Evolutionary conservation across 2,888 invertebrate species (phyloP).

Genomic region (Dioctria rufipes): DNA sequence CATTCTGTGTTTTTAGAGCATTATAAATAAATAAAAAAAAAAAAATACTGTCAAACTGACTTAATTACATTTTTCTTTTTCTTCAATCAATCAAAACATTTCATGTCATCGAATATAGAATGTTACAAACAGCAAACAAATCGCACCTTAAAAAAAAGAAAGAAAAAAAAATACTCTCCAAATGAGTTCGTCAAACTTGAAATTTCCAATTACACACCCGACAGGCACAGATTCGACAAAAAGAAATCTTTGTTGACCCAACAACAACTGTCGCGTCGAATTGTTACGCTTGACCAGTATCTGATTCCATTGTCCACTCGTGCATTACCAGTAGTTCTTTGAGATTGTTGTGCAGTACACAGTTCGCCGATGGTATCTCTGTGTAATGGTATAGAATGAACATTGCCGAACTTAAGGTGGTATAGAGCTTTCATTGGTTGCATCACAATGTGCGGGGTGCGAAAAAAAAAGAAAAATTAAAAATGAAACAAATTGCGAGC

Average conservation of each 20-base stretch:
- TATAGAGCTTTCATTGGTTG: conserved; percentile 27
- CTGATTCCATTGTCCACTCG: conserved; percentile 45
- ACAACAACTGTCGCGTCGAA: conserved; percentile 42
- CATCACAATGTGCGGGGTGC: conserved; percentile 21
- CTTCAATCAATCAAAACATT: too few species aligned
- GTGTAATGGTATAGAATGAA: conserved; percentile 27
- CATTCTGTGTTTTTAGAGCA: too few species aligned
- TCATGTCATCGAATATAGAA: too few species aligned
- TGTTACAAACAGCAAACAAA: too few species aligned
- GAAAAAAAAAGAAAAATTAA: not conserved
- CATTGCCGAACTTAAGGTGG: conserved; percentile 17
- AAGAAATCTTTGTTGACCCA: conserved; percentile 45
- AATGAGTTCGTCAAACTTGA: conserved; percentile 34
- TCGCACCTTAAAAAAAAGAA: too few species aligned
- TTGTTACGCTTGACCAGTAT: conserved; percentile 46
- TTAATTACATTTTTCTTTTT: too few species aligned
- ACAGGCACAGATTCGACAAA: conserved; percentile 33
- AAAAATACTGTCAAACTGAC: too few species aligned
- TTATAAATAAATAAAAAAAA: too few species aligned
- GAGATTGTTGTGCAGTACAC: conserved; percentile 38
- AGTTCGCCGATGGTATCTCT: conserved; percentile 12
- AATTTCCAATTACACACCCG: conserved; percentile 46
- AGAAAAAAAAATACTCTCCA: not conserved
- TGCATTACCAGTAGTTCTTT: conserved; percentile 44
- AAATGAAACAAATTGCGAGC: conserved; percentile 2